Base-by-base conservation (phyloP, 2,888 invertebrate genomes). In the Sisyra nigra region DNA sequence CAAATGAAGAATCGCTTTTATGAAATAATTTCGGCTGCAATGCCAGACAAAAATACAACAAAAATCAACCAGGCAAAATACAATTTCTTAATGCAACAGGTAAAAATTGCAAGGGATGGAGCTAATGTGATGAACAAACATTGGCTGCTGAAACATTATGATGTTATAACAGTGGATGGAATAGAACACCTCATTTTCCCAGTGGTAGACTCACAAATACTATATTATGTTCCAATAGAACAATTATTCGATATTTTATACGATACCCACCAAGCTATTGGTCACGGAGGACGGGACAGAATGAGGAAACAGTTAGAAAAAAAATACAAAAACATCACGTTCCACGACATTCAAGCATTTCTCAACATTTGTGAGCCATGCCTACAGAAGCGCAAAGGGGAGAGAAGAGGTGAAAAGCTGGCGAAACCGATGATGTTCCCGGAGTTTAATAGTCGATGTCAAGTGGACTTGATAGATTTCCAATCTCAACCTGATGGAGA, bases 391-490 rank as follows among this genome's bases (percentile, higher is more conserved):
- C 8, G 10, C 8, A 30, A 30, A 30, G 8, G 8, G 8, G n/a
- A n/a, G n/a, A n/a, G n/a, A n/a, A n/a, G n/a, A n/a, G n/a, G n/a
- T n/a, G 31, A 30, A 30, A 30, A 30, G 44, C 42, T 46, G 5
- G 34, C 32, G 33, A 1, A 47, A 40, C 43, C 43, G 15, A 24
- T 46, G 13, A 10, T 34, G 9, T 17, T 19, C 8, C 14, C 24
- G 4, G 50, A 55, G 30, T 43, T 55, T 35, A 55, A 54, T 41
- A 42, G 44, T n/a, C 37, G 55, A 33, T 55, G 56, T 39, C 56
- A 56, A 50, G 56, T 55, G 3, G 55, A 60, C 45, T 46, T 59
- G 3, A 57, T 58, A 36, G 57, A 60, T 48, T 50, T 58, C 51
- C 56, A 59, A 45, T 46, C 52, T 3, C 49, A 54, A 35, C 40